Base-by-base conservation (phyloP, 2,113 vertebrate species). In the Pluvialis apricaria region DNA sequence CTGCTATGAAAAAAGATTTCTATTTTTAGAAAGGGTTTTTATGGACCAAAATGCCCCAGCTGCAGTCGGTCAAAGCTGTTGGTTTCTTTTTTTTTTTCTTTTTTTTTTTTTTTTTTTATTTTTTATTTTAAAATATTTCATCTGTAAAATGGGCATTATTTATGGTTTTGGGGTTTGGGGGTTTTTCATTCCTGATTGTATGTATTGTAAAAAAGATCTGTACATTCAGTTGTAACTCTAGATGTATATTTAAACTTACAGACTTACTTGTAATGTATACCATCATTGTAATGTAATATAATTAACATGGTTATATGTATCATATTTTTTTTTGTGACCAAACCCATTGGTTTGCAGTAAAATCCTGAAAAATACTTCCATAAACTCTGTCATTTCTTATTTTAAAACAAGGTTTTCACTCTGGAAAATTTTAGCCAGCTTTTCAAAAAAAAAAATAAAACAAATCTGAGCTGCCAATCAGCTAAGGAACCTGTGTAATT, bases 331-430 rank as follows among this genome's bases (percentile, higher is more conserved):
- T 97, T 97, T 95, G 98, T 99, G 98, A 99, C 98, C 98, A 98
- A 98, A 98, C 97, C 97, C 95, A 98, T 98, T 97, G 98, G 99
- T 99, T 99, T 99, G 98, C 99, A 99, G 99, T 99, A 99, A 99
- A 99, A 98, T 96, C 92, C 92, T 97, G 76, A 98, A 98, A 98
- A 98, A 95, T 97, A 98, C 91, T 94, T 97, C 75, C 57, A 71
- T 89, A 86, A 94, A 25, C 40, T 86, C 47, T 96, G 75, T 97
- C 29, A 36, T 62, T 42, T 42, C 61, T 82, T 61, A 26, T 75
- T 92, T 88, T 51, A n/a, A 94, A 88, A 28, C 26, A 45, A 40
- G 3, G 9, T 36, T 92, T 58, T 71, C 8, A 32, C 14, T 49
- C 44, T 36, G 22, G 31, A 91, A 58, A 32, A 19, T 8, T 47